Evolutionary conservation across 2,113 vertebrate species (phyloP).

Genomic region (Phaethornis superciliosus): DNA sequence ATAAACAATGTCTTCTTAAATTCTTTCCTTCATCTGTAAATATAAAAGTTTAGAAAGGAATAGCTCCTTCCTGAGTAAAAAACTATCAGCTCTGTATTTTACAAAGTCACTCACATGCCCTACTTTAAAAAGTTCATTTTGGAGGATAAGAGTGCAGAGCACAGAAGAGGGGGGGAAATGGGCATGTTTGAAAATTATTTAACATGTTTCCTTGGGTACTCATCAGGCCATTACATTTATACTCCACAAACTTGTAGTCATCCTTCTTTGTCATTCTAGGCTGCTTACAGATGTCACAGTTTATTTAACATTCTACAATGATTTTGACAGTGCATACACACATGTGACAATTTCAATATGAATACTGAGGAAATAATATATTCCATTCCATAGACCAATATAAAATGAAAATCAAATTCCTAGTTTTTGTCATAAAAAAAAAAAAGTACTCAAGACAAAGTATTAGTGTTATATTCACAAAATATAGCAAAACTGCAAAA

Average conservation of each 20-base stretch:
- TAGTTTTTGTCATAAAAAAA: not conserved
- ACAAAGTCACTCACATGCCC: not conserved
- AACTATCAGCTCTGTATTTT: not conserved
- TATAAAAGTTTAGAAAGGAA: not conserved
- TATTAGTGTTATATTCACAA: not conserved
- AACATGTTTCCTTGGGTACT: not conserved
- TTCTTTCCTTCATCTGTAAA: not conserved
- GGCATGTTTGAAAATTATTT: not conserved
- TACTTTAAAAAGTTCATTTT: not conserved
- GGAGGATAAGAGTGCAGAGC: not conserved
- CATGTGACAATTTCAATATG: slow-evolving; percentile 21
- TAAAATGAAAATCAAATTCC: not conserved
- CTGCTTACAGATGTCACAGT: slow-evolving; percentile 1
- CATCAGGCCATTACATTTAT: not conserved
- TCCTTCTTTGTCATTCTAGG: not conserved
- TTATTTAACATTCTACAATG: slow-evolving; percentile 30
- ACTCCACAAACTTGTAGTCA: not conserved
- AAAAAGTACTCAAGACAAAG: not conserved
- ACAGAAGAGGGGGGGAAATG: rapidly evolving
- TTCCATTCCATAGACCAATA: not conserved
- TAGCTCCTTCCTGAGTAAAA: not conserved
- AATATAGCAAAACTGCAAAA: not conserved
- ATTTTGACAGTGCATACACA: slow-evolving; percentile 11
- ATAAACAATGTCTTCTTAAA: not conserved
- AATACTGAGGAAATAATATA: not conserved